Percentiles rank a stretch among this genome's conserved stretches.
Conservation (phyloP, 2,113 vertebrate species). For the Scomber colias region DNA sequence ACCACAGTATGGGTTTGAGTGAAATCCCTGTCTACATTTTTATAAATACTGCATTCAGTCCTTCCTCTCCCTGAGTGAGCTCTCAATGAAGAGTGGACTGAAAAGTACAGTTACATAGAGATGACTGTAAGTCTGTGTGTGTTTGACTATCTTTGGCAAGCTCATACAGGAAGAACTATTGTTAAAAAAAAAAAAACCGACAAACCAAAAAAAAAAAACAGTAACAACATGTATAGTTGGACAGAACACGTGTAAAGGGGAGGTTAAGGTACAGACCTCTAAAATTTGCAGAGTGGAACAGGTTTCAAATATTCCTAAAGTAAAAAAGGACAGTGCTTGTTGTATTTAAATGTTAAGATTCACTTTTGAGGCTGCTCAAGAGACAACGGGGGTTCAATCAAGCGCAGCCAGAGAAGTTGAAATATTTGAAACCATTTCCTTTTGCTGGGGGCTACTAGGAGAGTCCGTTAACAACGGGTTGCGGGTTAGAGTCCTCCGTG, state of each 20-base stretch:
- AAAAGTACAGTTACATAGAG: slow-evolving; percentile 92
- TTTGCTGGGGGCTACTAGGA: slow-evolving; percentile 85
- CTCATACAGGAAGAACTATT: slow-evolving; percentile 99
- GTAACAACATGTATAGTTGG: slow-evolving; percentile 64
- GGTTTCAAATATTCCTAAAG: slow-evolving; percentile 74
- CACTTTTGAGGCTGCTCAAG: slow-evolving; percentile 40
- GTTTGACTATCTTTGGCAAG: slow-evolving; percentile 98
- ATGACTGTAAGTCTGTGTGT: slow-evolving; percentile 88
- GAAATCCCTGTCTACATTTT: slow-evolving; percentile 69
- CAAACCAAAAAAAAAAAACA: background rate
- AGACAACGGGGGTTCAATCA: slow-evolving; percentile 41
- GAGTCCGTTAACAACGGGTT: slow-evolving; percentile 94
- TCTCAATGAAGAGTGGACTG: slow-evolving; percentile 92
- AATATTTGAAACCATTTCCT: slow-evolving; percentile 72
- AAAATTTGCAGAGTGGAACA: slow-evolving; percentile 56
- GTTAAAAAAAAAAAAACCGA: slow-evolving; percentile 81
- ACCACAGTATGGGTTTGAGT: slow-evolving; percentile 71
- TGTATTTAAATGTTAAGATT: slow-evolving; percentile 54
- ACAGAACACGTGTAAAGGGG: slow-evolving; percentile 62
- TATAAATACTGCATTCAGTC: slow-evolving; percentile 61
- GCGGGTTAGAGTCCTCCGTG: slow-evolving; percentile 86
- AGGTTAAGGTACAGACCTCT: slow-evolving; percentile 52
- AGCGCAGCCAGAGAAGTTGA: slow-evolving; percentile 54
- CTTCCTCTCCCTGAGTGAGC: slow-evolving; percentile 84
- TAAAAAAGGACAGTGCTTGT: slow-evolving; percentile 79